These are phyloP conservation scores for Dendrolimus kikuchii DNA, from an alignment of 1,140 invertebrate species.

Conservation along the genomic window DNA sequence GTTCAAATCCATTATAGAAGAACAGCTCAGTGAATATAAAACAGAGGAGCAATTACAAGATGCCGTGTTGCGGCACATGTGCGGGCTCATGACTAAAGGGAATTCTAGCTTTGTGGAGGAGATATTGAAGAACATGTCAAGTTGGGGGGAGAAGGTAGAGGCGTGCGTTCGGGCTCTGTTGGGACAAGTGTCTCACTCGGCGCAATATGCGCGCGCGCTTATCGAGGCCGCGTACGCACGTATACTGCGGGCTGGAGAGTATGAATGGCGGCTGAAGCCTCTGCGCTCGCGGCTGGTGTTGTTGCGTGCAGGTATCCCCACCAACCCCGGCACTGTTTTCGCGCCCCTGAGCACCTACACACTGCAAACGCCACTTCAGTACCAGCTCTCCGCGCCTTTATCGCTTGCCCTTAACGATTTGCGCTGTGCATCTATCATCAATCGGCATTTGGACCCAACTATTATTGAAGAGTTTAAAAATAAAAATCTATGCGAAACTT, in stretches of 20 bases:
- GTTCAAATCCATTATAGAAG: constrained; percentile 14
- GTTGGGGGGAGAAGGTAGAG: constrained; percentile 27
- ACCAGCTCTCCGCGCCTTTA: constrained; percentile 26
- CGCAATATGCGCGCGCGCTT: constrained; percentile 22
- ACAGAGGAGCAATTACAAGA: constrained; percentile 24
- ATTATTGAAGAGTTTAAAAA: constrained; percentile 29
- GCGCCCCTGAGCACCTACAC: not conserved
- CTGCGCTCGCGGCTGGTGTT: constrained; percentile 31
- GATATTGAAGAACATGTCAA: constrained; percentile 2
- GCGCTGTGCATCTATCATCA: constrained; percentile 35
- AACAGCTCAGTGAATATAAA: constrained; percentile 16
- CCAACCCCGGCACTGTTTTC: not conserved
- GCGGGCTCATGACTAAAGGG: constrained; percentile 13
- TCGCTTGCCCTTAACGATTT: constrained; percentile 28
- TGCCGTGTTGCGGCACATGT: constrained; percentile 24
- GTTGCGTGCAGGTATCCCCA: constrained; percentile 9
- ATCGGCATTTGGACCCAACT: constrained; percentile 27
- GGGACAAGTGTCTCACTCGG: constrained; percentile 21
- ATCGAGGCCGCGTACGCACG: constrained; percentile 21
- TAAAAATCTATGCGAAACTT: constrained; percentile 41
- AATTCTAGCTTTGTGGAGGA: constrained; percentile 6
- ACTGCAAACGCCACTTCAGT: constrained; percentile 13
- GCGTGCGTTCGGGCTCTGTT: constrained; percentile 14
- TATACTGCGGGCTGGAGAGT: constrained; percentile 18
- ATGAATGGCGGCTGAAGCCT: constrained; percentile 11